phyloP scores from a whole-genome alignment of 2,797 vertebrate genomes.

The Melanogrammus aeglefinus region DNA sequence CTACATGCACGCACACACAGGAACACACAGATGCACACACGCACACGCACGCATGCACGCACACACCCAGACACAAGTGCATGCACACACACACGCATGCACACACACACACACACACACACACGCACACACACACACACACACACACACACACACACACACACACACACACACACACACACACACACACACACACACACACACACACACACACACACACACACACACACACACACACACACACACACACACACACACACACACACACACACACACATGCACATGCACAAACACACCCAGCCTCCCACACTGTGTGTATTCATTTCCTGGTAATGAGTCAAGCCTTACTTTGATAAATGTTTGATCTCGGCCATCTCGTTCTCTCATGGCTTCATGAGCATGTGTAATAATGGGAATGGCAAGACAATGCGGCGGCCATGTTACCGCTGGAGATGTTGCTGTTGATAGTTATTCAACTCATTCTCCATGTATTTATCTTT shows the following conservation, averaged over 20 bases:
- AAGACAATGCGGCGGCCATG: not conserved
- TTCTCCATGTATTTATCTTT: not conserved
- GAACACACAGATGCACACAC: not conserved
- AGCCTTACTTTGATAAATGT: conserved; percentile 58
- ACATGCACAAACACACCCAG: not conserved
- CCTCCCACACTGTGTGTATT: conserved; percentile 47
- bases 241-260: not conserved
- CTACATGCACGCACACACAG: not conserved
- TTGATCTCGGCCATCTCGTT: conserved; percentile 34
- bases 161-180: not conserved
- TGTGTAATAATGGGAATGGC: not conserved
- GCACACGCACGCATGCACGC: not conserved
- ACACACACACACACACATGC: not conserved
- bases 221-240: not conserved
- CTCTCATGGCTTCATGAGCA: not conserved
- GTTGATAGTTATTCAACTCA: not conserved
- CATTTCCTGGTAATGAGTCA: conserved; percentile 64
- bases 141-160: not conserved
- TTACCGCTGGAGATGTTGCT: not conserved
- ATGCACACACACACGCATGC: not conserved
- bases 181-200: not conserved
- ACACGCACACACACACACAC: not conserved
- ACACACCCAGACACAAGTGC: not conserved
- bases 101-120: not conserved
- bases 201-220: not conserved